A percentile compares a stretch with the other conserved stretches of the same genome.
Conservation (phyloP, 2,113 vertebrate genomes). For the Eira barbara region DNA sequence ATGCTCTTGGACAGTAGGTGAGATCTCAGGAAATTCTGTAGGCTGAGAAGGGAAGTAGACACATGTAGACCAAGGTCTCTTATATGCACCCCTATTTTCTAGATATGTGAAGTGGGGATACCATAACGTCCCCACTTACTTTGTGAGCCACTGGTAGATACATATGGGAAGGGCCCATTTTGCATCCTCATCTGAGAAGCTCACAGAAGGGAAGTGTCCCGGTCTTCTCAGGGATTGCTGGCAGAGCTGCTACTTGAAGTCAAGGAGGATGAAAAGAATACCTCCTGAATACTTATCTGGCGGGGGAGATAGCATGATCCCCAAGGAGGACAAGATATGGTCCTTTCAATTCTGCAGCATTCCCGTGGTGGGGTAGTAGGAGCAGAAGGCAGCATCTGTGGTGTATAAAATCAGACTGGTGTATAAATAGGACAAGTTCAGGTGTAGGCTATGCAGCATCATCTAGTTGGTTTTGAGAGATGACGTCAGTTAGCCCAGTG, state of each 20-base stretch:
- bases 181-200: background rate
- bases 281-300: background rate
- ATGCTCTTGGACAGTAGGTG: background rate
- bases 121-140: background rate
- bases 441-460: background rate
- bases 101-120: background rate
- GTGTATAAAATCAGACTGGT: background rate
- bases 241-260: background rate
- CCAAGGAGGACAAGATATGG: background rate
- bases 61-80: background rate
- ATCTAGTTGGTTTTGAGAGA: background rate
- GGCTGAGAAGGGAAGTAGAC: background rate
- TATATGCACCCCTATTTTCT: background rate
- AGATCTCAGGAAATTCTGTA: background rate
- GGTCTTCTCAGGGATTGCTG: background rate
- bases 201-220: background rate
- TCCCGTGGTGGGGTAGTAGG: background rate
- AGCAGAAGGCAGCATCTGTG: background rate
- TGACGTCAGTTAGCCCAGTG: background rate
- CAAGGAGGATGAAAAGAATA: too few relatives aligned
- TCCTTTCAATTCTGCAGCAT: background rate
- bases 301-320: background rate
- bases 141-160: background rate
- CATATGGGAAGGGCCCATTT: background rate
- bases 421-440: background rate